Percentiles rank a stretch among this genome's conserved stretches.
Evolutionary conservation across 2,113 vertebrate genomes (phyloP).

Genomic region (Daboia siamensis): DNA sequence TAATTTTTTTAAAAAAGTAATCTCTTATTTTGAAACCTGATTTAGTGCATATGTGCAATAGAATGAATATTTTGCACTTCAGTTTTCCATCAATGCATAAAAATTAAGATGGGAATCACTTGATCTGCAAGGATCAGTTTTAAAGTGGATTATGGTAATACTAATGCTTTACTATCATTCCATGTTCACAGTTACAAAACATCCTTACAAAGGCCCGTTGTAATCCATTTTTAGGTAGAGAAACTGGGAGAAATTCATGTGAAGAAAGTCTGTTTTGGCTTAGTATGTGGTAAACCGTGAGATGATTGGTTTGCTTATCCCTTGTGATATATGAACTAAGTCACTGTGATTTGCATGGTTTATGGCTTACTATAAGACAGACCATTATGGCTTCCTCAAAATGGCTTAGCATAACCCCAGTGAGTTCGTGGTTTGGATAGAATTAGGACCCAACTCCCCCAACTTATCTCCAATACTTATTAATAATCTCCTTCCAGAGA

Average conservation of each 20-base stretch:
- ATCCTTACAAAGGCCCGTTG: slow-evolving; percentile 28
- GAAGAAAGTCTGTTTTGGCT: background rate
- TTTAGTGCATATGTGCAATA: slow-evolving; percentile 62
- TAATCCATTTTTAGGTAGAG: background rate
- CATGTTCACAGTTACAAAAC: slow-evolving; percentile 42
- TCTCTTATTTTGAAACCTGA: slow-evolving; percentile 49
- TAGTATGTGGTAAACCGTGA: background rate
- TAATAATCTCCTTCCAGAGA: background rate
- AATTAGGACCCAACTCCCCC: background rate
- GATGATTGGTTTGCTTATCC: background rate
- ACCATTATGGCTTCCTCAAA: background rate
- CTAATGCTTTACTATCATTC: slow-evolving; percentile 22
- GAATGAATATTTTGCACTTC: slow-evolving; percentile 68
- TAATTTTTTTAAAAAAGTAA: slow-evolving; percentile 37
- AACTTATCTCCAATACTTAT: background rate
- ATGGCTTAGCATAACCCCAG: background rate
- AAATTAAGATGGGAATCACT: slow-evolving; percentile 52
- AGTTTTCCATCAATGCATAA: slow-evolving; percentile 63
- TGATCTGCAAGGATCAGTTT: slow-evolving; percentile 47
- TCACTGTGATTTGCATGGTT: background rate
- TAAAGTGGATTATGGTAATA: slow-evolving; percentile 27
- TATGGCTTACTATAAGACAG: background rate
- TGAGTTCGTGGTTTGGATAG: background rate
- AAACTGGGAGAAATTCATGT: slow-evolving; percentile 1
- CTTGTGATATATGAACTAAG: background rate